Base-by-base conservation (phyloP, 2,797 vertebrate genomes). In the Hemibagrus guttatus region DNA sequence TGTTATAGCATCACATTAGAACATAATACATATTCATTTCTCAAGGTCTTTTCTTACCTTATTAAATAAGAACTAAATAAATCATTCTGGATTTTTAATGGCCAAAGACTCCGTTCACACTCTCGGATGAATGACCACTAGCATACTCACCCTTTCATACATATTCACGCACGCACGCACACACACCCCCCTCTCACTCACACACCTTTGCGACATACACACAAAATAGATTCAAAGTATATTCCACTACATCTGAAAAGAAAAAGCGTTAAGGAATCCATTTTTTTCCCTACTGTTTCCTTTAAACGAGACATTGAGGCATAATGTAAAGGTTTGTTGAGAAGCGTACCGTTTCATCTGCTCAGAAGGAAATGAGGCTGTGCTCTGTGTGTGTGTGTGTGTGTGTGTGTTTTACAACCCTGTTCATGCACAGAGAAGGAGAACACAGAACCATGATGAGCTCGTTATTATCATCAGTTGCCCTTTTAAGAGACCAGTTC, bases 51-150 rank as follows among this genome's bases (percentile, higher is more conserved):
- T 92, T 91, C 91, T 93, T 92, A 84, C 82, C 69, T 89, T 89
- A 93, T 95, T 95, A 94, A 95, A 95, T 95, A 95, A 90, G 90
- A 94, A 94, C 92, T 95, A 94, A 95, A 94, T 95, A 95, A 91
- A 93, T 83, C 93, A 88, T 91, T 93, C 92, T 93, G 90, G 91
- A 92, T 89, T 85, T 81, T 39, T 81, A 88, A 90, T 91, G 91
- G 91, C 92, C 92, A 92, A 89, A 87, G 89, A 71, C 89, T 16
- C 88, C 83, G 80, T 87, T 84, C 83, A 46, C 61, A 74, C 66
- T 89, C 78, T 86, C 84, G 89, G 87, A 88, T 71, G 90, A 90
- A 87, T 89, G 90, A 90, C 89, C 89, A 80, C 92, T 86, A 92
- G 89, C 90, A 89, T 87, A 89, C 81, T 85, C 87, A n/a, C 72